Conservation (phyloP, 2,113 vertebrate genomes). For the Onychorhynchus coronatus region DNA sequence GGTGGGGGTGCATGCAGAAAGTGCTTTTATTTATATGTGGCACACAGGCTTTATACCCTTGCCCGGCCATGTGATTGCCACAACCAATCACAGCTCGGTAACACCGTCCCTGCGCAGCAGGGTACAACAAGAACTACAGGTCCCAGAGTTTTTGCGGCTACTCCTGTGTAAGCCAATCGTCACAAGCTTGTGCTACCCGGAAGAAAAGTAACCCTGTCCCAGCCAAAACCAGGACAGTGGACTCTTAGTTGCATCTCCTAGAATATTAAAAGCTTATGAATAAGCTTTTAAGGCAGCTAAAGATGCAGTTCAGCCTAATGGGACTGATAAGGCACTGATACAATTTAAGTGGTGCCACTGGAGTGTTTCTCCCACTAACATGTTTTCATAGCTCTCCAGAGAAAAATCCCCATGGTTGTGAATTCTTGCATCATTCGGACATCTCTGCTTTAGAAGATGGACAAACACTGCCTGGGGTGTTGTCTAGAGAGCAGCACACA, state of each 20-base stretch:
- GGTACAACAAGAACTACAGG: too few species aligned
- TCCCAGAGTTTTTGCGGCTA: too few species aligned
- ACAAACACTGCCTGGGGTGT: background rate
- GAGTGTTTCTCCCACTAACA: background rate
- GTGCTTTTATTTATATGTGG: too few species aligned
- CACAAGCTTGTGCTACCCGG: background rate
- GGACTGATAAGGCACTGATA: background rate
- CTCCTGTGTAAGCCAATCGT: too few species aligned
- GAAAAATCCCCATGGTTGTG: background rate
- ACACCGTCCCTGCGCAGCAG: too few species aligned
- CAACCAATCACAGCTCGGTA: too few species aligned
- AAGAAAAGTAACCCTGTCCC: background rate
- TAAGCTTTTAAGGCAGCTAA: background rate
- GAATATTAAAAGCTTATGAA: background rate
- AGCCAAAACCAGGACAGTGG: background rate
- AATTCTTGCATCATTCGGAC: rapidly evolving
- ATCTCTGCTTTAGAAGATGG: background rate
- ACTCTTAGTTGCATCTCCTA: background rate
- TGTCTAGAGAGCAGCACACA: background rate
- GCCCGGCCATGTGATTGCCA: too few species aligned
- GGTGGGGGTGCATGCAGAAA: too few species aligned
- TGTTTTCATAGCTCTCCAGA: background rate
- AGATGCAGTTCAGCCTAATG: background rate
- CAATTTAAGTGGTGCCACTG: background rate
- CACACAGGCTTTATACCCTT: too few species aligned